Conservation (phyloP, 2,797 vertebrate species). For the Toxotes lorentzi region DNA sequence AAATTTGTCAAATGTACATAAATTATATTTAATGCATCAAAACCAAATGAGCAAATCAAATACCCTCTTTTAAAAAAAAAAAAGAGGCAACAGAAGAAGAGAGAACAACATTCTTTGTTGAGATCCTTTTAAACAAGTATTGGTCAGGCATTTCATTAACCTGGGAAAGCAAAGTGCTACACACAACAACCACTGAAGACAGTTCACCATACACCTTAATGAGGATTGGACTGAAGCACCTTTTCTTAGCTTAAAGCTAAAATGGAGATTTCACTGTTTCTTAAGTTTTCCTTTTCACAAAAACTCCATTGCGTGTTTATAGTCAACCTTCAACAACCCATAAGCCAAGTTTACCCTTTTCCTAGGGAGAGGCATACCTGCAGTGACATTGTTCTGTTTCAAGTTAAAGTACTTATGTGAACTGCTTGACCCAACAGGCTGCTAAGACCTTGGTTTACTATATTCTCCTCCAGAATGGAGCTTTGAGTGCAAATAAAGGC, state of each 20-base stretch:
- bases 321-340: conserved; percentile 64
- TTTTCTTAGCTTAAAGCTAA: conserved; percentile 83
- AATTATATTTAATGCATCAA: conserved; percentile 87
- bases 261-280: conserved; percentile 71
- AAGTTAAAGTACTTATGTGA: conserved; percentile 78
- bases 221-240: conserved; percentile 81
- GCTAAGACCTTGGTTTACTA: conserved; percentile 73
- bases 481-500: conserved; percentile 86
- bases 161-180: conserved; percentile 87
- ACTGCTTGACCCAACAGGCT: conserved; percentile 74
- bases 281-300: conserved; percentile 57
- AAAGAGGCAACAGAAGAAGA: conserved; percentile 78
- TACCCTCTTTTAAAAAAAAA: conserved; percentile 76
- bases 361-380: conserved; percentile 72
- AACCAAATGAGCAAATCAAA: conserved; percentile 83
- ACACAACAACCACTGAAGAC: conserved; percentile 86
- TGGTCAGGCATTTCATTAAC: conserved; percentile 84
- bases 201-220: conserved; percentile 84
- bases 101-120: conserved; percentile 86
- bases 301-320: conserved; percentile 62
- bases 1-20: conserved; percentile 89
- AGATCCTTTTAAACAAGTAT: conserved; percentile 84
- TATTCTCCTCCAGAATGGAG: conserved; percentile 76
- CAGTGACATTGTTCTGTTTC: conserved; percentile 79
- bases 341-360: conserved; percentile 45